phyloP scores from a whole-genome alignment of 1,140 invertebrate genomes.

The Tetragonula clypearis region DNA sequence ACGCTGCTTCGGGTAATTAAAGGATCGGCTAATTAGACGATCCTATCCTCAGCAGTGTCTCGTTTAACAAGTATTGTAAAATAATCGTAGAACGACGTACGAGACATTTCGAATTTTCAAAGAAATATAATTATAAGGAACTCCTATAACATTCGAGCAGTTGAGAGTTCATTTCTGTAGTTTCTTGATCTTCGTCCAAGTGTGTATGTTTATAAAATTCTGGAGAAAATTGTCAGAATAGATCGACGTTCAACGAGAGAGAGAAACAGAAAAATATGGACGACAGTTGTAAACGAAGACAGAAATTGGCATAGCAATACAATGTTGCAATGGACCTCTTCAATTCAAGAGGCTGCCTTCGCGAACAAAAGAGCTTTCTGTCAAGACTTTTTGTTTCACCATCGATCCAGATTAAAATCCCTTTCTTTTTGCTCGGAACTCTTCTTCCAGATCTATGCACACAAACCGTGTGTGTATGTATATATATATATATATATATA shows the following conservation, averaged over 20 bases:
- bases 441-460: conserved; percentile 14
- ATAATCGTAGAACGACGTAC: too few species aligned
- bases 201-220: too few species aligned
- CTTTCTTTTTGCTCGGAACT: conserved; percentile 4
- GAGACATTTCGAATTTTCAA: too few species aligned
- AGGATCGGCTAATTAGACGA: neutral
- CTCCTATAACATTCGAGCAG: too few species aligned
- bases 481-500: too few species aligned
- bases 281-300: neutral
- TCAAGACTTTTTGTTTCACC: conserved; percentile 24
- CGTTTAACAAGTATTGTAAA: too few species aligned
- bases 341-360: conserved; percentile 29
- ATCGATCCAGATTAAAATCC: conserved; percentile 40
- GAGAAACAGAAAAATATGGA: neutral
- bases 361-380: conserved; percentile 34
- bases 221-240: too few species aligned
- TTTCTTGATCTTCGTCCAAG: too few species aligned
- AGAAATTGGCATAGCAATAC: conserved; percentile 7
- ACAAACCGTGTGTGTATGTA: neutral
- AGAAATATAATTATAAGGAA: too few species aligned
- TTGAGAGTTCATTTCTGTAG: too few species aligned
- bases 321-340: neutral
- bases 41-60: neutral
- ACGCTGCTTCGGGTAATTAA: neutral
- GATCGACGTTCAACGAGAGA: too few species aligned